Evolutionary conservation across 2,797 vertebrate genomes (phyloP).

Genomic region (Sebastes dallii): DNA sequence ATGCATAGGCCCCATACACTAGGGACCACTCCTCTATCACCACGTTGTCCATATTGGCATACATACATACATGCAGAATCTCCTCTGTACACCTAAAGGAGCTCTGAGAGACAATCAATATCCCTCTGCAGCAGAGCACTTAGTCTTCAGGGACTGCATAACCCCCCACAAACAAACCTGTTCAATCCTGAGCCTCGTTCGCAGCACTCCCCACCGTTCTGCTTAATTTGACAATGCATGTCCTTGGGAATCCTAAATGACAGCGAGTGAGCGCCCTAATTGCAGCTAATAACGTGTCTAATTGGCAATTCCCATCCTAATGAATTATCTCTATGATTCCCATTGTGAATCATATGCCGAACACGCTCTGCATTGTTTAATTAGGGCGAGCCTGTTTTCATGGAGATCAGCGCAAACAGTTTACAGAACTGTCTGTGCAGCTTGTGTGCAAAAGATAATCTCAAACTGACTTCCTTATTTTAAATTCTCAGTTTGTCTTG

Average conservation of each 20-base stretch:
- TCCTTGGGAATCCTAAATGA: constrained; percentile 24
- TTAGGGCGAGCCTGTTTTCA: constrained; percentile 35
- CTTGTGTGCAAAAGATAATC: constrained; percentile 25
- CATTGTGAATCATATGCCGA: constrained; percentile 34
- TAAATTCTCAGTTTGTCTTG: not conserved
- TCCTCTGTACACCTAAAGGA: constrained; percentile 11
- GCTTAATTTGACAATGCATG: constrained; percentile 18
- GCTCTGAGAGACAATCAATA: constrained; percentile 27
- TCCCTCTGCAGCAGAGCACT: not conserved
- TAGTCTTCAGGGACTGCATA: not conserved
- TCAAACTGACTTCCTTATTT: constrained; percentile 4
- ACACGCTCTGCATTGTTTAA: constrained; percentile 34
- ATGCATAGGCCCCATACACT: constrained; percentile 3
- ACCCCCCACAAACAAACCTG: constrained; percentile 1
- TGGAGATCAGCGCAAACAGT: constrained; percentile 10
- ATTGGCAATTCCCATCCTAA: constrained; percentile 45
- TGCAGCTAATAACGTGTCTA: constrained; percentile 48
- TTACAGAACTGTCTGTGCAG: not conserved
- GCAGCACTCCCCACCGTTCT: not conserved
- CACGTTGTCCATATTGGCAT: constrained; percentile 6
- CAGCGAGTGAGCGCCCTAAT: constrained; percentile 20
- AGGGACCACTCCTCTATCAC: not conserved
- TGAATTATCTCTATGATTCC: constrained; percentile 38
- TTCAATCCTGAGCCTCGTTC: constrained; percentile 14
- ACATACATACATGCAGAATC: not conserved